Evolutionary conservation across 2,888 invertebrate species (phyloP).

Genomic region (Cyaniris semiargus): DNA sequence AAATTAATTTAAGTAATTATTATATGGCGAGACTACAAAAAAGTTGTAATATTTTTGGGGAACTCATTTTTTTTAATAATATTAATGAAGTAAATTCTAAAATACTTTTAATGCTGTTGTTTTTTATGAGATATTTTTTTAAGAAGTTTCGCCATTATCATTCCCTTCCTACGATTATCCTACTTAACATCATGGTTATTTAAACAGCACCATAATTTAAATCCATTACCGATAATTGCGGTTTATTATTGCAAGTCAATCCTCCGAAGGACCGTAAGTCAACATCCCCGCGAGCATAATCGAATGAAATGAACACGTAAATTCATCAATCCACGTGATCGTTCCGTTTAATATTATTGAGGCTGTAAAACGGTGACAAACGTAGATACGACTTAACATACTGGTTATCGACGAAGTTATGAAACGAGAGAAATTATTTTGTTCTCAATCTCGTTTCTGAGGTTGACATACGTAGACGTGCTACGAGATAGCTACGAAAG

Average conservation of each 20-base stretch:
- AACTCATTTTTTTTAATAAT: too few relatives aligned
- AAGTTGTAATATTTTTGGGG: too few relatives aligned
- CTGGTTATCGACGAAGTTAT: constrained; percentile 52
- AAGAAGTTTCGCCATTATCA: too few relatives aligned
- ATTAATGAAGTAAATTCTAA: too few relatives aligned
- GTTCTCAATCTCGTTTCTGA: constrained; percentile 1
- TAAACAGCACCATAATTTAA: background rate
- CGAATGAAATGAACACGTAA: constrained; percentile 42
- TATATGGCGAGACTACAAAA: too few relatives aligned
- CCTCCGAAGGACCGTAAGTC: background rate
- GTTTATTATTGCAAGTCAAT: background rate
- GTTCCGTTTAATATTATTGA: constrained; percentile 58
- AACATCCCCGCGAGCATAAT: constrained; percentile 9
- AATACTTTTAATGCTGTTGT: too few relatives aligned
- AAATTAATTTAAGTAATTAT: too few relatives aligned
- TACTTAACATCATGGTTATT: background rate
- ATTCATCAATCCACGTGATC: constrained; percentile 51
- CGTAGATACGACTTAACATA: constrained; percentile 63
- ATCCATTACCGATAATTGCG: background rate
- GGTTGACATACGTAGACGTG: constrained; percentile 26
- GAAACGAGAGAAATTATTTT: constrained; percentile 43
- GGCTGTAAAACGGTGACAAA: constrained; percentile 56
- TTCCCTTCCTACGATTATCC: too few relatives aligned
- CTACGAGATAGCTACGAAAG: constrained; percentile 57
- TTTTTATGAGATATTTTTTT: too few relatives aligned